These are phyloP conservation scores for Corydoras sp. DNA, from an alignment of 2,113 vertebrate species.

Conservation along the genomic window DNA sequence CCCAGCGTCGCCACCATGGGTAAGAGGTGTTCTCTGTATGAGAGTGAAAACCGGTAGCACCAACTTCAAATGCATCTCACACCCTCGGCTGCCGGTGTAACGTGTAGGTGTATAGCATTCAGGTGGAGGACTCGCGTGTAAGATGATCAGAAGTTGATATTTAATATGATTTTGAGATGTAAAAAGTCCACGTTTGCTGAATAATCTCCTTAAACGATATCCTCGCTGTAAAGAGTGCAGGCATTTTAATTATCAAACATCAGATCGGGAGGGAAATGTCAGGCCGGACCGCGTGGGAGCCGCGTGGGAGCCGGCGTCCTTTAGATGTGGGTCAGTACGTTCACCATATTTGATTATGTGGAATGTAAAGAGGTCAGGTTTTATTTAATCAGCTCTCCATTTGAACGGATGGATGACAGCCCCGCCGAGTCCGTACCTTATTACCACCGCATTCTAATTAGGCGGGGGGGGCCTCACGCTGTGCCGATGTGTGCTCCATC, in stretches of 20 bases:
- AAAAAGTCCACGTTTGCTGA: too few species aligned
- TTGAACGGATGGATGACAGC: constrained; percentile 7
- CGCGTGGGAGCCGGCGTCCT: not conserved
- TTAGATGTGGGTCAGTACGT: not conserved
- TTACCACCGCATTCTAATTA: constrained; percentile 16
- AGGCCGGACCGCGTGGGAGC: too few species aligned
- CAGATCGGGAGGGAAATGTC: not conserved
- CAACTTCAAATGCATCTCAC: too few species aligned
- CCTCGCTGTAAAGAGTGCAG: not conserved
- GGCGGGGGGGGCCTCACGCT: constrained; percentile 2
- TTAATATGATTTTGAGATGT: too few species aligned
- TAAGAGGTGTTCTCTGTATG: too few species aligned
- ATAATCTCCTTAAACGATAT: too few species aligned
- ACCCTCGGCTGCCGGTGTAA: too few species aligned
- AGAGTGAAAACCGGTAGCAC: too few species aligned
- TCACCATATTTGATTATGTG: constrained; percentile 17
- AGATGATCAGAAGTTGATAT: too few species aligned
- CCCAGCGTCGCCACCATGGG: too few species aligned
- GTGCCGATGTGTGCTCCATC: constrained; percentile 18
- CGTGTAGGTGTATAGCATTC: too few species aligned
- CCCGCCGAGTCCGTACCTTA: constrained; percentile 9
- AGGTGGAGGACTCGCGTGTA: too few species aligned
- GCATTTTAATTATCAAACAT: not conserved
- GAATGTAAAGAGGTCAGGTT: constrained; percentile 8
- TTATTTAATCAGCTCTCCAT: constrained; percentile 23